Base-by-base conservation (phyloP, 2,888 invertebrate species). In the Tachystola acroxantha region DNA sequence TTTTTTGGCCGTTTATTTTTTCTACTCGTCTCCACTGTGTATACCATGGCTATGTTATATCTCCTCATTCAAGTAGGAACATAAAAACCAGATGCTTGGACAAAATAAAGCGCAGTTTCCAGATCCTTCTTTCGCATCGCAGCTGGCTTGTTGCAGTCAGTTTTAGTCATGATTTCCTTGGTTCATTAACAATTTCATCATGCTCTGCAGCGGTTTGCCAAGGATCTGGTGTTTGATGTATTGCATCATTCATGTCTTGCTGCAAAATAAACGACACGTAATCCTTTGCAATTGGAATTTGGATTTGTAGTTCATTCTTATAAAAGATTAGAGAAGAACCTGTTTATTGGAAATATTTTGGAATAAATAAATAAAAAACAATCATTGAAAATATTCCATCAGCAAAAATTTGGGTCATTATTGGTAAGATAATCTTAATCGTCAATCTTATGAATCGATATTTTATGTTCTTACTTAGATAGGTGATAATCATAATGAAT, bases 1-100 rank as follows among this genome's bases (percentile, higher is more conserved):
- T 79, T 84, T 82, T 81, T 80, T 77, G 61, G n/a, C 67, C 53
- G 57, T 65, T 67, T 60, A 57, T 70, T 74, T 73, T 67, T 72
- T 72, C 53, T 58, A 53, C 49, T 56, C 55, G 48, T 16, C 16
- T 6, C 56, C 56, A 53, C 54, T 53, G 51, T 48, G 50, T 40
- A n/a, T 41, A 42, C 45, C 38, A 42, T n/a, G 42, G 36, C 39
- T 34, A 46, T 40, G 39, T 28, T 40, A 39, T 16, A 11, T 39
- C 40, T 32, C 31, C 35, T 35, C 30, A 42, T 42, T 41, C 37
- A 30, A 35, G 24, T 24, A 24, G 24, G 24, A n/a, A 24, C n/a
- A 45, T 36, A 47, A 38, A 46, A 37, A 39, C 31, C 34, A 39
- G 39, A 39, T 39, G 27, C 10, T 39, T 30, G 4, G 25, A 13